Evolutionary conservation across 2,113 vertebrate species (phyloP).

Genomic region (Gorilla gorilla): DNA sequence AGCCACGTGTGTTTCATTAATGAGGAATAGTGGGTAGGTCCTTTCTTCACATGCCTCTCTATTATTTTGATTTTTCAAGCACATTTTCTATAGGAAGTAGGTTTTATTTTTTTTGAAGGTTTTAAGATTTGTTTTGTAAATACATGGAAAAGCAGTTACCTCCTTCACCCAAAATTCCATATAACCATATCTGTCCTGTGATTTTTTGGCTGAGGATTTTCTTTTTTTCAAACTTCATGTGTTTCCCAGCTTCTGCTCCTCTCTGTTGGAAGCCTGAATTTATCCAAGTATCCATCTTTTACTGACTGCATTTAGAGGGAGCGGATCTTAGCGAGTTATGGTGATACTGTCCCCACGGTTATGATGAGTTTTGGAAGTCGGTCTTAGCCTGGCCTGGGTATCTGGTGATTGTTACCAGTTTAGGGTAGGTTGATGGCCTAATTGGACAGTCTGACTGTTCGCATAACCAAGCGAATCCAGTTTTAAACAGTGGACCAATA

Average conservation of each 20-base stretch:
- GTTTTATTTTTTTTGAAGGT: neutral
- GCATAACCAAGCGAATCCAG: neutral
- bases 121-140: neutral
- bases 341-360: rapidly evolving
- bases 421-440: too few species aligned
- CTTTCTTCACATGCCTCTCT: rapidly evolving
- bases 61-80: neutral
- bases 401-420: neutral
- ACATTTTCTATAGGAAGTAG: neutral
- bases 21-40: rapidly evolving
- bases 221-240: too few species aligned
- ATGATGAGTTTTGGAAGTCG: neutral
- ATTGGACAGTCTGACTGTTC: neutral
- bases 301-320: neutral
- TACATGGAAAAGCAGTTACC: neutral
- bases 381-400: too few species aligned
- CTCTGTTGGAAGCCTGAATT: neutral
- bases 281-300: too few species aligned
- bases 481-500: too few species aligned
- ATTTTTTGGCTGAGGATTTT: neutral
- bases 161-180: neutral
- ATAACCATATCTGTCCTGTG: rapidly evolving
- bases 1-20: rapidly evolving
- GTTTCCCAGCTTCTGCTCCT: rapidly evolving
- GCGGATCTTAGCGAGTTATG: rapidly evolving